Evolutionary conservation across 64 coral and sea anemone genomes (phyloP).

Genomic region (Astreopora myriophthalma): DNA sequence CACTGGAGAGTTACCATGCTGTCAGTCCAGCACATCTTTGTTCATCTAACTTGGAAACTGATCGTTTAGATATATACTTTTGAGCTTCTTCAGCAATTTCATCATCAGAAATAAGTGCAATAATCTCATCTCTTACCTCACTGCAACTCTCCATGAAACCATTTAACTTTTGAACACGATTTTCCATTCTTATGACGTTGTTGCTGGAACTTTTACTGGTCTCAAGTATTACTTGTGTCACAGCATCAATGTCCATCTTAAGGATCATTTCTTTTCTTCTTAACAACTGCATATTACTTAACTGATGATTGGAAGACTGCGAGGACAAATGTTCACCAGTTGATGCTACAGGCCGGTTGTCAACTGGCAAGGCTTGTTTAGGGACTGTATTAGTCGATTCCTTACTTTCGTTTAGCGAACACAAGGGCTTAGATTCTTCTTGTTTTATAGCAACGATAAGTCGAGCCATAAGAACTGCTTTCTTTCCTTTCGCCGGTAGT

Average conservation of each 20-base stretch:
- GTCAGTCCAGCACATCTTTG: not conserved
- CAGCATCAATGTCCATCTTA: not conserved
- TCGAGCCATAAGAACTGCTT: slow-evolving; percentile 2
- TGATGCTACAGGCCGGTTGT: too few species aligned
- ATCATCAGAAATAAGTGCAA: too few species aligned
- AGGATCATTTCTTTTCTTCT: not conserved
- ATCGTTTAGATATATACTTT: not conserved
- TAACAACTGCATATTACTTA: slow-evolving; percentile 15
- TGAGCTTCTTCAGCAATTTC: not conserved
- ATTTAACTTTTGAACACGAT: slow-evolving; percentile 10
- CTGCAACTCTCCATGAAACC: not conserved
- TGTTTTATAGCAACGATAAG: slow-evolving; percentile 13
- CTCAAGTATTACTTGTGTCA: not conserved
- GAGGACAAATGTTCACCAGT: slow-evolving; percentile 5
- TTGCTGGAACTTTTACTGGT: not conserved
- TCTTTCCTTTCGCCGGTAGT: not conserved
- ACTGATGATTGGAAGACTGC: not conserved
- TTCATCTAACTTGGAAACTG: not conserved
- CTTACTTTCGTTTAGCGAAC: not conserved
- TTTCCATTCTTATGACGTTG: not conserved
- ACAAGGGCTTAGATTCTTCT: slow-evolving; percentile 5
- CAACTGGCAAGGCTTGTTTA: not conserved
- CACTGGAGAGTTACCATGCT: not conserved
- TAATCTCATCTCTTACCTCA: not conserved
- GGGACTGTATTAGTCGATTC: slow-evolving; percentile 4